These are phyloP conservation scores for Oreocharis arfaki DNA, from an alignment of 2,113 vertebrate species.

Conservation along the genomic window DNA sequence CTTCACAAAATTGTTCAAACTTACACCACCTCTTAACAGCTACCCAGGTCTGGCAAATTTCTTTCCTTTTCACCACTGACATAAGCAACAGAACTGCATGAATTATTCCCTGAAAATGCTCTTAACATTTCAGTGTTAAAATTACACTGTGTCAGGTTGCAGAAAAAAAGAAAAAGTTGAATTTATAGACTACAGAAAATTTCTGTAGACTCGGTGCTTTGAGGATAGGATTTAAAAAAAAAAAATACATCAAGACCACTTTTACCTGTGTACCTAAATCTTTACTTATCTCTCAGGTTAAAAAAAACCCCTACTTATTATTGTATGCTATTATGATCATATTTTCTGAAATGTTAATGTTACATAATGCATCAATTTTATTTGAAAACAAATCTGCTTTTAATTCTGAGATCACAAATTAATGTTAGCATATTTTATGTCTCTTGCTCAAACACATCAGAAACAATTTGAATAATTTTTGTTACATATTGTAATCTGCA, in stretches of 20 bases:
- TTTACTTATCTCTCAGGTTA: background rate
- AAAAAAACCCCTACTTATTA: background rate
- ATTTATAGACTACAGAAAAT: background rate
- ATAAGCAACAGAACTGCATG: background rate
- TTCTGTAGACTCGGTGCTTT: background rate
- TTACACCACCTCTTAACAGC: background rate
- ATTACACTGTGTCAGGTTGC: background rate
- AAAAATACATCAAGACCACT: background rate
- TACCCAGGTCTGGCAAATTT: background rate
- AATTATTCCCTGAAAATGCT: slow-evolving; percentile 7
- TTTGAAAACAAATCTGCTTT: background rate
- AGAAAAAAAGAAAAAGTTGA: background rate
- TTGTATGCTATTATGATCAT: background rate
- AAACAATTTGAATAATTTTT: background rate
- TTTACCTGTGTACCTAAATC: background rate
- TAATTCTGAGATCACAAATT: background rate
- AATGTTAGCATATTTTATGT: background rate
- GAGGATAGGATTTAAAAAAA: background rate
- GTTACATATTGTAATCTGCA: background rate
- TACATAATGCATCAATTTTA: background rate
- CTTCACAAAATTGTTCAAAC: background rate
- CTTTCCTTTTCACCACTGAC: background rate
- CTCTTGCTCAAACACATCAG: background rate
- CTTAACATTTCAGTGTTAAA: slow-evolving; percentile 23
- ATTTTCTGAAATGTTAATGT: background rate